Evolutionary conservation across 2,113 vertebrate species (phyloP), one percentile per base, ranked within the genome.

Genomic region (Coregonus clupeaformis): DNA sequence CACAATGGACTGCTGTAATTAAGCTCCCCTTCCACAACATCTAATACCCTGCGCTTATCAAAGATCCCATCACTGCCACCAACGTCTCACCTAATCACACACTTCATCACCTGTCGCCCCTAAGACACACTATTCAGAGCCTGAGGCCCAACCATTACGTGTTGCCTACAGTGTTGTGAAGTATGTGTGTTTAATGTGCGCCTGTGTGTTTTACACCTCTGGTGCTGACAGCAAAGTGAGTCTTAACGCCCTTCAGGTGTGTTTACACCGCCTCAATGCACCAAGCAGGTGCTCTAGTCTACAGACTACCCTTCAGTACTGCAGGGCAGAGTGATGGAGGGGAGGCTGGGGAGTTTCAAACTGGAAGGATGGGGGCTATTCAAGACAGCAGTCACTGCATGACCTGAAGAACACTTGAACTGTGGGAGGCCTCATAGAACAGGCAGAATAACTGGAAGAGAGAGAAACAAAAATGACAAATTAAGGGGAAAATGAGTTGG

Each of bases 101-200:
- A 63, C 52, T 81, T 74, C 71, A 79, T 81, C 78, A 77, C 12
- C 73, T 79, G 75, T 73, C 74, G 79, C 22, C 57, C 20, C n/a
- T n/a, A 5, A 22, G 18, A 59, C 18, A 59, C 57, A 6, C 57
- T 57, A 71, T 63, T 73, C 60, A 66, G 66, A 75, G 47, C 47
- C 47, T 14, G 3, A 16, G 47, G 47, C 47, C 47, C 47, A 5
- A 49, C 47, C 47, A 36, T 36, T 6, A 9, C 32, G 12, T 13
- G 14, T 11, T 3, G 47, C 47, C 14, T 16, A 16, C 47, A 36
- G 36, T 36, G 14, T 16, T 49, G 47, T 11, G n/a, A n/a, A n/a
- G 16, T 52, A 52, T 52, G 12, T 18, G 16, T 52, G 49, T 14
- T 52, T 52, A 52, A 14, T 18, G 16, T 52, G 49, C 16, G 12